These are phyloP conservation scores for Saguinus midas DNA, from an alignment of 2,113 vertebrate genomes.

Conservation along the genomic window DNA sequence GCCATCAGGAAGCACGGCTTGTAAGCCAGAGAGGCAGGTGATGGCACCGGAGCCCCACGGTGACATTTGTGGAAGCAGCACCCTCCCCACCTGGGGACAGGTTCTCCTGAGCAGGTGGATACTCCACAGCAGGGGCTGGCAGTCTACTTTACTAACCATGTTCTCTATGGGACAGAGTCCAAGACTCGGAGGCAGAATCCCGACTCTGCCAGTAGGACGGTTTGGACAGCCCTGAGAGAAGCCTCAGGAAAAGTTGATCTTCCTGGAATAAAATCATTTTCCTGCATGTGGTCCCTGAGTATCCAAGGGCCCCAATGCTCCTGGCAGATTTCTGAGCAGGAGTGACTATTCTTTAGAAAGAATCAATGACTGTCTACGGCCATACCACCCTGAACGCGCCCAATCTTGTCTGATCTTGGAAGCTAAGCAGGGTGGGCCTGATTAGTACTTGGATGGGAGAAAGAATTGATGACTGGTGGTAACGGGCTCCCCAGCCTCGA, in stretches of 20 bases:
- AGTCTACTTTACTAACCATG: constrained; percentile 7
- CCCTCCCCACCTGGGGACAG: constrained; percentile 14
- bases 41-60: not conserved
- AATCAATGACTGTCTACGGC: too few relatives aligned
- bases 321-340: not conserved
- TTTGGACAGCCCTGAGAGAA: not conserved
- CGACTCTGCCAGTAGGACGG: too few relatives aligned
- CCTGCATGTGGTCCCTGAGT: not conserved
- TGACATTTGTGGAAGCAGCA: not conserved
- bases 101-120: not conserved
- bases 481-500: not conserved
- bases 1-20: not conserved
- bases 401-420: too few relatives aligned
- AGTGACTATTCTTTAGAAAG: not conserved
- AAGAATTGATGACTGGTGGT: not conserved
- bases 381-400: too few relatives aligned
- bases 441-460: too few relatives aligned
- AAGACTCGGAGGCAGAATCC: not conserved
- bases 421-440: too few relatives aligned
- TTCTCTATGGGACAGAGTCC: constrained; percentile 62
- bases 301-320: not conserved
- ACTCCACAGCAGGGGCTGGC: constrained; percentile 42
- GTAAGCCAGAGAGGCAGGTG: not conserved
- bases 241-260: not conserved
- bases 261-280: not conserved